Conservation (phyloP, 2,888 invertebrate genomes). For the Galerucella pusilla region DNA sequence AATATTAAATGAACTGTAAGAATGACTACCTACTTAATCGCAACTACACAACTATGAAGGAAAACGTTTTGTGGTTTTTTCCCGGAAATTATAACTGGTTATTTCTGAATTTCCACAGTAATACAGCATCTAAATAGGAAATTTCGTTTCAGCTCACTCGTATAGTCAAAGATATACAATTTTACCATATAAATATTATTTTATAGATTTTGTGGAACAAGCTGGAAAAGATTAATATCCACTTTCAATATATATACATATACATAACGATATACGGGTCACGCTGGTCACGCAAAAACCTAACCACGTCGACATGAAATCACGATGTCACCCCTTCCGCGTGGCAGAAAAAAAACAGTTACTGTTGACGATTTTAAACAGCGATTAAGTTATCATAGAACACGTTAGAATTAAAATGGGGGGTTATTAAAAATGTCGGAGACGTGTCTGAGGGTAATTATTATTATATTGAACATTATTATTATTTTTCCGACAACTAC, state of each 20-base stretch:
- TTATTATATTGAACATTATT: not conserved
- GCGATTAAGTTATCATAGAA: conserved; percentile 19
- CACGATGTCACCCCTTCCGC: conserved; percentile 23
- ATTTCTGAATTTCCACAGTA: too few species aligned
- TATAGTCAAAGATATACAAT: conserved; percentile 30
- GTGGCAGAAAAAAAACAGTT: conserved; percentile 9
- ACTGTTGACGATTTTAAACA: conserved; percentile 21
- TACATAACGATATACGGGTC: conserved; percentile 31
- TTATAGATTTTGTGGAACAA: conserved; percentile 31
- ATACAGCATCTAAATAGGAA: not conserved
- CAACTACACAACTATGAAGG: too few species aligned
- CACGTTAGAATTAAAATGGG: conserved; percentile 12
- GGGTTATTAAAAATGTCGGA: conserved; percentile 12
- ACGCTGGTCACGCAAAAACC: conserved; percentile 35
- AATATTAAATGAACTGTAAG: too few species aligned
- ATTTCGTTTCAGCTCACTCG: conserved; percentile 40
- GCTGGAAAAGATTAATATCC: conserved; percentile 35
- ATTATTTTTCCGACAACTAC: not conserved
- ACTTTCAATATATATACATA: conserved; percentile 32
- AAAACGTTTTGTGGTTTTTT: too few species aligned
- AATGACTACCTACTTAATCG: too few species aligned
- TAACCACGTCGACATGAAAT: conserved; percentile 34
- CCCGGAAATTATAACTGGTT: too few species aligned
- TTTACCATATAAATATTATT: conserved; percentile 26
- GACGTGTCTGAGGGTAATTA: conserved; percentile 8